phyloP scores from a whole-genome alignment of 1,140 invertebrate genomes.

The Laupala kohalensis region DNA sequence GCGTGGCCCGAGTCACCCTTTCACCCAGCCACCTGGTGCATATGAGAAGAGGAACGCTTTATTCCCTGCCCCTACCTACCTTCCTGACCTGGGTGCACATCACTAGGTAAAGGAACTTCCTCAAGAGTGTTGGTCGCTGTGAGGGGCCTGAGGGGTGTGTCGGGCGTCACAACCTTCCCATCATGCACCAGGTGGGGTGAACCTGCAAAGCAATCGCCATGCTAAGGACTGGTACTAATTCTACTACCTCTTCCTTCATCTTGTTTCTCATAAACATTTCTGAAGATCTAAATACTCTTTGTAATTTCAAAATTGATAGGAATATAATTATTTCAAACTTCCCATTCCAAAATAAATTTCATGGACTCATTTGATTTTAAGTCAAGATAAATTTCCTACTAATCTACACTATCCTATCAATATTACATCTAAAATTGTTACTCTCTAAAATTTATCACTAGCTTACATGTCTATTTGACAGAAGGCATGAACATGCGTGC shows the following conservation, averaged over 20 bases:
- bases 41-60: background rate
- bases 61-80: constrained; percentile 16
- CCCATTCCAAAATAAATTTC: background rate
- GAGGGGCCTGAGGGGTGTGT: constrained; percentile 21
- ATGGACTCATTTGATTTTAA: background rate
- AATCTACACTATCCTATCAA: background rate
- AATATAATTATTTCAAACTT: background rate
- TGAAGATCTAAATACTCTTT: background rate
- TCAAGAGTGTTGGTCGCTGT: constrained; percentile 20
- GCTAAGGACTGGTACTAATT: constrained; percentile 7
- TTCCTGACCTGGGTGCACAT: constrained; percentile 19
- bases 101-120: constrained; percentile 21
- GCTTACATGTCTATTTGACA: background rate
- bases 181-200: constrained; percentile 26
- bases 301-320: background rate
- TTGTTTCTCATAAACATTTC: background rate
- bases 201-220: constrained; percentile 19
- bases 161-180: constrained; percentile 24
- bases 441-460: background rate
- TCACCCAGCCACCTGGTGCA: constrained; percentile 15
- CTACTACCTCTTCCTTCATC: background rate
- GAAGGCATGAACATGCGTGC: background rate
- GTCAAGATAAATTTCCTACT: background rate
- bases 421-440: background rate
- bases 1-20: background rate